Evolutionary conservation across 2,113 vertebrate genomes (phyloP), one percentile per base, ranked within the genome.

Genomic region (Corythaixoides concolor): DNA sequence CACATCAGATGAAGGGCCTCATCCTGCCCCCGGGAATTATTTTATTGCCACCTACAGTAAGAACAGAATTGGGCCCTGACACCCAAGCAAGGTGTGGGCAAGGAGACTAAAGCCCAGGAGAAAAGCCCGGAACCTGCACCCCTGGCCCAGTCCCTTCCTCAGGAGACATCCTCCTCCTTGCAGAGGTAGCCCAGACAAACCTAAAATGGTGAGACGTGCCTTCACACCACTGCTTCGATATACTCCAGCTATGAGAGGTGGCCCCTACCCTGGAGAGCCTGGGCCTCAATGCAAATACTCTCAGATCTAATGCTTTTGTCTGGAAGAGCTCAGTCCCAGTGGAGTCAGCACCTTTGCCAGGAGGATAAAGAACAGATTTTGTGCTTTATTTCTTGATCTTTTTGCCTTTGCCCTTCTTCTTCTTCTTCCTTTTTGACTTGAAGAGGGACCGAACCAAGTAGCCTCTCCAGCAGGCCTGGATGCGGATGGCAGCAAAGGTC

Each of bases 401-500:
- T 59, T 95, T 99, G 64, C 79, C 90, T 53, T 97, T 98, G 47
- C 62, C 75, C 60, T 97, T 91, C 24, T 72, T 58, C 66, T 85
- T 68, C 92, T 78, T 69, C 50, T 86, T 97, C 93, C 98, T 95
- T 88, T 96, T 98, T 66, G 92, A 79, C 81, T 80, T 98, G 78
- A 99, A 95, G 93, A 97, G 35, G 69, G 97, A 98, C n/a, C 99
- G 98, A 47, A 98, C 98, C 75, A 97, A 80, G 97, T 98, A 98
- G 64, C 99, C 99, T 97, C 98, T 99, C 96, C 96, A 97, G 56
- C 35, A 24, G 9, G 96, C 93, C 99, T 99, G 99, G 97, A 98
- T 98, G 30, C 97, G 17, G 4, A 97, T 96, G 70, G 98, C 98
- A 3, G 98, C 99, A 8, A 59, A 85, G 26, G 95, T 98, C 98